Evolutionary conservation across 2,113 vertebrate species (phyloP).

Genomic region (Otolemur garnettii): DNA sequence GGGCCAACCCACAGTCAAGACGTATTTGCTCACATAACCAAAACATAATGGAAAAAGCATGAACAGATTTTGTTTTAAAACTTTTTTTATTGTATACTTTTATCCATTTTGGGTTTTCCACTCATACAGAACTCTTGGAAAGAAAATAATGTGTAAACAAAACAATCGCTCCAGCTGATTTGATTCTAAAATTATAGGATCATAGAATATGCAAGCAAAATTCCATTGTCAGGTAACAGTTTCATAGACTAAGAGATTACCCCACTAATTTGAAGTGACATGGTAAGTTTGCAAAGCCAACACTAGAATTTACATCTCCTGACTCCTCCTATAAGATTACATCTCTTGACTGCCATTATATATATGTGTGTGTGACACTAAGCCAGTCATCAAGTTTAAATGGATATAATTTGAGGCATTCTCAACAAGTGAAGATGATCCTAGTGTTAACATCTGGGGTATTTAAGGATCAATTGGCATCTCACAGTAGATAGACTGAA

Average conservation of each 20-base stretch:
- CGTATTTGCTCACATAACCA: background rate
- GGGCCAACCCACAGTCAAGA: background rate
- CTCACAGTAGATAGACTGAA: background rate
- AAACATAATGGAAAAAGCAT: background rate
- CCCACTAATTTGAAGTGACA: background rate
- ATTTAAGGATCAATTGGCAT: background rate
- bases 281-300: background rate
- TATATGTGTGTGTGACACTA: background rate
- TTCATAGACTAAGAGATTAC: background rate
- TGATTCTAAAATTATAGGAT: background rate
- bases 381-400: background rate
- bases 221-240: background rate
- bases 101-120: background rate
- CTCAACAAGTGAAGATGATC: background rate
- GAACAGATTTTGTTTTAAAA: background rate
- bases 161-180: background rate
- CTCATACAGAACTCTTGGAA: background rate
- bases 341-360: too few relatives aligned
- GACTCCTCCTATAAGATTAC: background rate
- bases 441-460: background rate
- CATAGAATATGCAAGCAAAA: background rate
- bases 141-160: background rate
- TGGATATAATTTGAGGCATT: background rate
- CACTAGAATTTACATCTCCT: background rate
- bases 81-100: background rate